These are phyloP conservation scores for Watsonalla cultraria DNA, from an alignment of 2,888 invertebrate genomes.

Conservation along the genomic window DNA sequence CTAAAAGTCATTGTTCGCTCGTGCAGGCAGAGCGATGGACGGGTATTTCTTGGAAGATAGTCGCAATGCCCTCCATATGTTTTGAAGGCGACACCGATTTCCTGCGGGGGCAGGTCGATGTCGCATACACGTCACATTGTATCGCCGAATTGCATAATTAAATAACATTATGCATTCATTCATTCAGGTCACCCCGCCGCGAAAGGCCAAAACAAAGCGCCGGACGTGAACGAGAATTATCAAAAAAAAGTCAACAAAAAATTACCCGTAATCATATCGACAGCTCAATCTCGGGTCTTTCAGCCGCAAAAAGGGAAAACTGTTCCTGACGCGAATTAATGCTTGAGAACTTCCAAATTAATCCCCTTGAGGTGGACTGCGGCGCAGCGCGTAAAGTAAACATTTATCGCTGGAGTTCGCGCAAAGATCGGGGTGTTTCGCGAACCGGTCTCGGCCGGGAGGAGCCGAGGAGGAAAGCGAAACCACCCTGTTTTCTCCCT, in stretches of 20 bases:
- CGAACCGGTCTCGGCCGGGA: constrained; percentile 30
- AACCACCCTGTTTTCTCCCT: constrained; percentile 59
- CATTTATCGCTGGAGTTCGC: constrained; percentile 53
- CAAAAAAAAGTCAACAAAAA: constrained; percentile 20
- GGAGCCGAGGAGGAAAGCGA: constrained; percentile 55
- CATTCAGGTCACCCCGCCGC: constrained; percentile 56
- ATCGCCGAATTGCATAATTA: constrained; percentile 68
- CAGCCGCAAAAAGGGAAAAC: constrained; percentile 59
- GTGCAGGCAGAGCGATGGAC: neutral
- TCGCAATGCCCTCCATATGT: constrained; percentile 33
- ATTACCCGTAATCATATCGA: constrained; percentile 35
- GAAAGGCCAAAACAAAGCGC: constrained; percentile 46
- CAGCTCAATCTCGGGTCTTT: constrained; percentile 45
- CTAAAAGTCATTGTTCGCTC: constrained; percentile 15
- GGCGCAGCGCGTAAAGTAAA: constrained; percentile 48
- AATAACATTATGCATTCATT: constrained; percentile 71
- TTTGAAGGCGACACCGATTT: constrained; percentile 61
- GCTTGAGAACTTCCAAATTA: constrained; percentile 63
- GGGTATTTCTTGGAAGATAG: constrained; percentile 33
- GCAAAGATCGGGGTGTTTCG: constrained; percentile 49
- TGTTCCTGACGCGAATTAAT: constrained; percentile 51
- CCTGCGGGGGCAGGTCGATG: constrained; percentile 60
- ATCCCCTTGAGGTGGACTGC: constrained; percentile 62
- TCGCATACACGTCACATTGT: constrained; percentile 54
- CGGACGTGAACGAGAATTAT: constrained; percentile 7